Base-by-base conservation (phyloP, 2,797 vertebrate genomes). In the Manis crassicaudata region DNA sequence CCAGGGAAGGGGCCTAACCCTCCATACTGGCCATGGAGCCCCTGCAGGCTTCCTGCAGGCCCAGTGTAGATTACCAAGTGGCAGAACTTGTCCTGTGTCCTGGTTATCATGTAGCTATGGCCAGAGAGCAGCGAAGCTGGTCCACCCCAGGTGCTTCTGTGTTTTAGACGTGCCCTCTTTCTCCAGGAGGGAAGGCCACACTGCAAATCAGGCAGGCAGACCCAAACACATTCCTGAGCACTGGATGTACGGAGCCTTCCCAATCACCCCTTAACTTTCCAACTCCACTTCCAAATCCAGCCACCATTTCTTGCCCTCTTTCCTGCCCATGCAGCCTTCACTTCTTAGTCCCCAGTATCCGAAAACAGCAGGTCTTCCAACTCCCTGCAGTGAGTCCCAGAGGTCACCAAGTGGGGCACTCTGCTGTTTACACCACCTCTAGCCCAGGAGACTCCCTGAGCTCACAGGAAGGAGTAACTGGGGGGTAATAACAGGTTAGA, bases 21-120 rank as follows among this genome's bases (percentile, higher is more conserved):
- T 37, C 0, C 1, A 7, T 16, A 6, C 3, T 18, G 60, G 25
- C 60, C 0, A 1, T 2, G 6, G 9, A 12, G 13, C 11, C 12
- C 63, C 17, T 1, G 21, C 13, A 0, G 23, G 35, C 35, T 16
- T 9, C 37, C 43, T 6, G 52, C 46, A 37, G 60, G 11, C 52
- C 35, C 43, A 1, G 6, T 2, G 8, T 1, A 2, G 27, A 25
- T 13, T 21, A 4, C 54, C 13, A 6, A 10, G 20, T 1, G 13
- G 62, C 0, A 0, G 54, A 43, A 6, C 60, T 14, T 10, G 46
- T 46, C 52, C n/a, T 32, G 46, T 0, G 0, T 76, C n/a, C 40
- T 54, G 27, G 7, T 72, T 54, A 23, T 32, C 7, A 5, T 0
- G 9, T 27, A 20, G 50, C 7, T 6, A 0, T 0, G 27, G 80